Evolutionary conservation across 2,113 vertebrate genomes (phyloP).

Genomic region (Pteruthius melanotis): DNA sequence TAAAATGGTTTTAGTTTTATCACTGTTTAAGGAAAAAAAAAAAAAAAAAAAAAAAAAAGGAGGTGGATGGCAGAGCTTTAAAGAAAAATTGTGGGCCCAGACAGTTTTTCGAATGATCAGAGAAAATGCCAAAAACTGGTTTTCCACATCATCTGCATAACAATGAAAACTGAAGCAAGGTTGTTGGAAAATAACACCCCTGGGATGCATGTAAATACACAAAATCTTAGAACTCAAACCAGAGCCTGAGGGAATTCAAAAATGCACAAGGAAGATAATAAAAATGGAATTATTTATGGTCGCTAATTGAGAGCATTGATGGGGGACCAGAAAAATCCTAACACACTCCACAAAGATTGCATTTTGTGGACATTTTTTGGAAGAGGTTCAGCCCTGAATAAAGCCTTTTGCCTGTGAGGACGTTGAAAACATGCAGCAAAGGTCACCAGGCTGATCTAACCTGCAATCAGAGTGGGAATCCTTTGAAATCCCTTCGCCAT

Average conservation of each 20-base stretch:
- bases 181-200: conserved; percentile 15
- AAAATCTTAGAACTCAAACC: conserved; percentile 28
- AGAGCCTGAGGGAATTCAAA: conserved; percentile 26
- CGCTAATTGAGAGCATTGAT: conserved; percentile 31
- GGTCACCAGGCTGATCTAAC: neutral
- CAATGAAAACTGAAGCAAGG: neutral
- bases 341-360: neutral
- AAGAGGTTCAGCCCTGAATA: neutral
- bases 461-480: neutral
- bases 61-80: conserved; percentile 3
- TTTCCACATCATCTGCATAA: neutral
- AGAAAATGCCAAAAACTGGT: neutral
- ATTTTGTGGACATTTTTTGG: neutral
- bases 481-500: neutral
- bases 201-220: conserved; percentile 31
- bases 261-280: conserved; percentile 35
- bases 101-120: conserved; percentile 3
- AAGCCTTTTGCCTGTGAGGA: neutral
- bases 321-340: neutral
- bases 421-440: neutral
- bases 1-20: neutral
- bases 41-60: no score
- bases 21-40: neutral
- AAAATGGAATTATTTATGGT: conserved; percentile 56
- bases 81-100: neutral